phyloP scores from a whole-genome alignment of 2,888 invertebrate species.

The Eurytoma adleriae region DNA sequence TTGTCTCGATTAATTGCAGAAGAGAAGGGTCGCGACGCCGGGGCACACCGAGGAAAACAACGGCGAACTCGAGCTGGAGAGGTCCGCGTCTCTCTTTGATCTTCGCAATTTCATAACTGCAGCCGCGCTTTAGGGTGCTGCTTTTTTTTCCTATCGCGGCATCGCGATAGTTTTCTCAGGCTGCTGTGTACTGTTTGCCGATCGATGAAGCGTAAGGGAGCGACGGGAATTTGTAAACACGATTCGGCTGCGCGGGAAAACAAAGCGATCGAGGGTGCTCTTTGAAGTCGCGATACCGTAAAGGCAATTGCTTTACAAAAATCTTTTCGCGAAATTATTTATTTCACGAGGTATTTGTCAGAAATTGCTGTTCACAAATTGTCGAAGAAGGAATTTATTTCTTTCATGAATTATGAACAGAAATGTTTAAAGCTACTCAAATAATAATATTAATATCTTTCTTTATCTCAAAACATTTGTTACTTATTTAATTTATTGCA shows the following conservation, averaged over 20 bases:
- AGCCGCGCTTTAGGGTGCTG: neutral
- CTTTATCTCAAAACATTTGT: no score
- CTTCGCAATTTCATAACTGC: constrained; percentile 27
- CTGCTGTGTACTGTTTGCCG: neutral
- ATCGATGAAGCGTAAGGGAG: constrained; percentile 11
- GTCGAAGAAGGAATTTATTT: no score
- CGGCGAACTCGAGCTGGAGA: neutral
- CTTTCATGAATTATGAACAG: no score
- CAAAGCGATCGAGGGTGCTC: constrained; percentile 15
- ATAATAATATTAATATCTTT: no score
- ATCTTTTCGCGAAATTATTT: no score
- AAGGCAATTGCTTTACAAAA: no score
- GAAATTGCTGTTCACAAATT: no score
- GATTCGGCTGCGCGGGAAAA: constrained; percentile 8
- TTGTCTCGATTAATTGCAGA: constrained; percentile 20
- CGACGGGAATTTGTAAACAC: constrained; percentile 42
- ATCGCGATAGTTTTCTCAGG: constrained; percentile 1
- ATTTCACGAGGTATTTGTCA: no score
- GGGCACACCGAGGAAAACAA: neutral
- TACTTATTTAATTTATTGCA: no score
- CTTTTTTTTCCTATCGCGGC: neutral
- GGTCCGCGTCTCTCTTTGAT: constrained; percentile 17
- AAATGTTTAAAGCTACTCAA: no score
- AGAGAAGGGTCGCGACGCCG: constrained; percentile 5
- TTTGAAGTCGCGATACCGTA: constrained; percentile 28